Conservation (phyloP, 2,888 invertebrate genomes). For the Auanema sp. region DNA sequence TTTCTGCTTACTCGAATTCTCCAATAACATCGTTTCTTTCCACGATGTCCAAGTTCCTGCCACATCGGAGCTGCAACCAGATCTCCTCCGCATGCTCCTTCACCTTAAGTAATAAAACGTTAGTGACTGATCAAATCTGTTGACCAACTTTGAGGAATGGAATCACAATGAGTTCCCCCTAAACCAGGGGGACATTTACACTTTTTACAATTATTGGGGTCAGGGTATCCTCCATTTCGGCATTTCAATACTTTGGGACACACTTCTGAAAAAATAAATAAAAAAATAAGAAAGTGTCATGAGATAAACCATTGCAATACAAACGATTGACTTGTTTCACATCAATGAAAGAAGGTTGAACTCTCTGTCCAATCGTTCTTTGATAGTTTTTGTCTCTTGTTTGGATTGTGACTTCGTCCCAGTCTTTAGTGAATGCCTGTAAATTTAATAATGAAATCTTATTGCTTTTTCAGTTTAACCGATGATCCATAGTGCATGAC, state of each 20-base stretch:
- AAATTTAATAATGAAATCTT: too few relatives aligned
- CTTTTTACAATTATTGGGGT: slow-evolving; percentile 54
- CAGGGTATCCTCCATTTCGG: slow-evolving; percentile 55
- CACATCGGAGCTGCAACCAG: slow-evolving; percentile 45
- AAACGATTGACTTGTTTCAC: slow-evolving; percentile 59
- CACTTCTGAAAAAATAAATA: slow-evolving; percentile 32
- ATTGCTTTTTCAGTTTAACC: too few relatives aligned
- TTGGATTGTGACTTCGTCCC: slow-evolving; percentile 54
- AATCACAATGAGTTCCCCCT: slow-evolving; percentile 33
- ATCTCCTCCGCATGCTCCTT: slow-evolving; percentile 51
- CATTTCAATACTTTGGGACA: slow-evolving; percentile 35
- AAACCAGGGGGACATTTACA: slow-evolving; percentile 56
- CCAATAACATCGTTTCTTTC: slow-evolving; percentile 58
- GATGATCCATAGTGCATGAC: slow-evolving; percentile 57
- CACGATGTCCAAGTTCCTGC: slow-evolving; percentile 60
- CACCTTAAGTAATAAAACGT: neutral
- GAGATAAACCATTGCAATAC: slow-evolving; percentile 48
- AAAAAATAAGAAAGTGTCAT: neutral
- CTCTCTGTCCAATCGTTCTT: slow-evolving; percentile 56
- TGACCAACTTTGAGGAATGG: slow-evolving; percentile 21
- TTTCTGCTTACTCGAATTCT: slow-evolving; percentile 39
- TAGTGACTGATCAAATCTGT: neutral
- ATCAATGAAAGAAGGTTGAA: slow-evolving; percentile 56
- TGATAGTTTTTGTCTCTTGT: slow-evolving; percentile 49
- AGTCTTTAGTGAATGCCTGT: slow-evolving; percentile 56